A percentile compares a stretch with the other conserved stretches of the same genome.
Conservation (phyloP, 2,888 invertebrate genomes). For the Biston stratarius region DNA sequence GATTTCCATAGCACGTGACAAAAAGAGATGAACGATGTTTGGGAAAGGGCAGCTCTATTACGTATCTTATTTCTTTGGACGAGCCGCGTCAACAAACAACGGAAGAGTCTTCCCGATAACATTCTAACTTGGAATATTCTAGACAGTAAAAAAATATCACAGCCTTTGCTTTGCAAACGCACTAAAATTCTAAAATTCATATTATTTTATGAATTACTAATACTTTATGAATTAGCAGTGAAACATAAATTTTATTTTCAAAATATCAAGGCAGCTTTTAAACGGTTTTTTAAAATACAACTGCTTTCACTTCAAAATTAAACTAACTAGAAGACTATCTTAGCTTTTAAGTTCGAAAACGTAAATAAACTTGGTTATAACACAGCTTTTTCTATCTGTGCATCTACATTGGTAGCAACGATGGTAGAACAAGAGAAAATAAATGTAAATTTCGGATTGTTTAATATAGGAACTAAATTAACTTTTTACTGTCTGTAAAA, state of each 20-base stretch:
- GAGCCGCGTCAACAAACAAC: conserved; percentile 21
- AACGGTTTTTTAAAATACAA: not conserved
- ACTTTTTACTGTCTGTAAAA: not conserved
- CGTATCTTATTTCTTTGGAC: not conserved
- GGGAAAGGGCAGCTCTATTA: too few species aligned
- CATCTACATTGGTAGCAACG: not conserved
- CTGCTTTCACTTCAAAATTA: not conserved
- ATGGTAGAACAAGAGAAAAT: not conserved
- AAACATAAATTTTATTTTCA: not conserved
- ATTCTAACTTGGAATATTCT: not conserved
- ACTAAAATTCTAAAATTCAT: too few species aligned
- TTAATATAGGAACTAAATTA: not conserved
- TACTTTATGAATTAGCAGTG: not conserved
- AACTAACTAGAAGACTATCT: not conserved
- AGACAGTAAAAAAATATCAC: not conserved
- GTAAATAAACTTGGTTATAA: not conserved
- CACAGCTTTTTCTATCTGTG: not conserved
- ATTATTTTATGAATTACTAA: not conserved
- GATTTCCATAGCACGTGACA: too few species aligned
- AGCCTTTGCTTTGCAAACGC: not conserved
- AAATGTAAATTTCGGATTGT: not conserved
- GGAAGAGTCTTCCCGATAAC: conserved; percentile 1
- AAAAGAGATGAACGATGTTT: too few species aligned
- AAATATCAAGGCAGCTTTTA: not conserved
- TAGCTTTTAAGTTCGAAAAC: not conserved